phyloP scores from a whole-genome alignment of 2,888 invertebrate genomes.

The Norana najaformis region DNA sequence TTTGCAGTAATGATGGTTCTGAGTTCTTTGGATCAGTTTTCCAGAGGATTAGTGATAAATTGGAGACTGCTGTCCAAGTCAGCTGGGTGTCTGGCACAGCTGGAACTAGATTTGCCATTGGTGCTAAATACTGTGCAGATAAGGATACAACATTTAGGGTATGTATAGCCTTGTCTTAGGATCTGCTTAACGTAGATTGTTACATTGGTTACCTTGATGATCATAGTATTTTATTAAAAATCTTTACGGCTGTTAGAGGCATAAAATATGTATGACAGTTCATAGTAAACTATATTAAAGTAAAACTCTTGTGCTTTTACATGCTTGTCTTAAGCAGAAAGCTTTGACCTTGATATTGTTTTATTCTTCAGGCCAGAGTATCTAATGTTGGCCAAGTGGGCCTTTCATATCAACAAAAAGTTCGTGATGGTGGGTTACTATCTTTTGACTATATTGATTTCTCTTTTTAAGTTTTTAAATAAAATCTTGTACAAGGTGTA shows the following conservation, averaged over 20 bases:
- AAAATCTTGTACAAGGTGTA: neutral
- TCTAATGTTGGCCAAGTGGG: conserved; percentile 86
- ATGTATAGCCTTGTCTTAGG: conserved; percentile 44
- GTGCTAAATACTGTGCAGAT: conserved; percentile 84
- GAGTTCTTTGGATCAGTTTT: conserved; percentile 90
- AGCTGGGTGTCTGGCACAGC: conserved; percentile 89
- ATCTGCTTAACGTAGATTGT: neutral
- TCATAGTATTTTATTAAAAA: neutral
- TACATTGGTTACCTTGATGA: neutral
- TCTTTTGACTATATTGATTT: neutral
- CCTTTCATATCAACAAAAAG: conserved; percentile 88
- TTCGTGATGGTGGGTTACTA: conserved; percentile 77
- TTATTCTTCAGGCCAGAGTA: conserved; percentile 21
- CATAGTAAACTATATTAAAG: neutral
- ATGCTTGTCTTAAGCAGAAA: neutral
- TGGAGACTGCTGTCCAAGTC: conserved; percentile 87
- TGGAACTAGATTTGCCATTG: conserved; percentile 88
- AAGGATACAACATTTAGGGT: conserved; percentile 74
- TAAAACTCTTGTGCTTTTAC: too few relatives aligned
- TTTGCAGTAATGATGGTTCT: conserved; percentile 42
- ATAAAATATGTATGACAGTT: neutral
- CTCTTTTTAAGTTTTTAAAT: neutral
- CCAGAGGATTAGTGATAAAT: conserved; percentile 83
- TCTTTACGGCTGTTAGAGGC: neutral
- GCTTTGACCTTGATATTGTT: neutral